Evolutionary conservation across 1,140 invertebrate species (phyloP).

Genomic region (Pogonomyrmex californicus): DNA sequence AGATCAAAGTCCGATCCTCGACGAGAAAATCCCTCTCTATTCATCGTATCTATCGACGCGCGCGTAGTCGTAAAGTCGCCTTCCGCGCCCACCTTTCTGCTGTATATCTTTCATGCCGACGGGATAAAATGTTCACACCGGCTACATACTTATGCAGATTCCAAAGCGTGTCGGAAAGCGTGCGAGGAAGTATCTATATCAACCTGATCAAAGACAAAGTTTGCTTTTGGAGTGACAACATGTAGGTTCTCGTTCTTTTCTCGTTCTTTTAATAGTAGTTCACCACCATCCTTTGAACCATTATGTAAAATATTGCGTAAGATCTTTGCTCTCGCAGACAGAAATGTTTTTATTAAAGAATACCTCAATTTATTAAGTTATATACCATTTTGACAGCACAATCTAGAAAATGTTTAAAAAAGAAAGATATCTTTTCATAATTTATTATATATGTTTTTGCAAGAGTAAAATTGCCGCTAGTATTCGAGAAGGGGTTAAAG

Average conservation of each 20-base stretch:
- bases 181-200: slow-evolving; percentile 44
- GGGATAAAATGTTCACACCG: slow-evolving; percentile 44
- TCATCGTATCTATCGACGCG: slow-evolving; percentile 54
- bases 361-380: background rate
- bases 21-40: slow-evolving; percentile 53
- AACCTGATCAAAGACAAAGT: slow-evolving; percentile 24
- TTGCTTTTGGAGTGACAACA: slow-evolving; percentile 34
- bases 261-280: background rate
- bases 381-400: background rate
- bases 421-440: background rate
- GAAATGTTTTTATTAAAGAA: background rate
- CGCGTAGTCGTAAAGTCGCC: slow-evolving; percentile 61
- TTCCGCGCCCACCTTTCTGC: slow-evolving; percentile 53
- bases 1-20: slow-evolving; percentile 54
- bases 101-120: slow-evolving; percentile 47
- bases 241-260: background rate
- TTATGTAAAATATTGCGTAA: slow-evolving; percentile 22
- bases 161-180: slow-evolving; percentile 38
- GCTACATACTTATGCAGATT: slow-evolving; percentile 46
- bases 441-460: background rate
- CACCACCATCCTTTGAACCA: slow-evolving; percentile 18
- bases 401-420: background rate
- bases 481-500: slow-evolving; percentile 26
- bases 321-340: background rate
- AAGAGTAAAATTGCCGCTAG: background rate